Conservation (phyloP, 1,140 invertebrate genomes). For the Hyphantria cunea region DNA sequence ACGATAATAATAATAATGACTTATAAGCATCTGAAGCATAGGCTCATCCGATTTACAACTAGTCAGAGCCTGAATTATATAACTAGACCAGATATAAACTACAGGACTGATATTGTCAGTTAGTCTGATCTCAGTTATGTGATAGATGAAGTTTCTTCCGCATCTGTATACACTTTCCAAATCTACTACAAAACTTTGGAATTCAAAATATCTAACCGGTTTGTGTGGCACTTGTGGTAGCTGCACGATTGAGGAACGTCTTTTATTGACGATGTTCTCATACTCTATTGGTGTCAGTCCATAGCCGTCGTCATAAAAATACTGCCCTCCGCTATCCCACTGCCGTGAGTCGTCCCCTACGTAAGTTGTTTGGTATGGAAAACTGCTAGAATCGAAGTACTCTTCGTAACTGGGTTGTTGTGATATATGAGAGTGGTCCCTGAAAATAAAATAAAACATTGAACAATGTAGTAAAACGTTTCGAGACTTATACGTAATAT, state of each 20-base stretch:
- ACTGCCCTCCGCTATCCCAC: constrained; percentile 86
- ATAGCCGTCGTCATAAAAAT: constrained; percentile 67
- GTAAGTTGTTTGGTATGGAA: constrained; percentile 82
- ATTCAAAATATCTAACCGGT: constrained; percentile 44
- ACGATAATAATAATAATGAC: too few relatives aligned
- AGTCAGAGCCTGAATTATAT: too few relatives aligned
- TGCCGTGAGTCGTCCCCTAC: constrained; percentile 86
- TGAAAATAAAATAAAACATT: constrained; percentile 36
- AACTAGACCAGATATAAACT: too few relatives aligned
- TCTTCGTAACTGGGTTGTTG: constrained; percentile 81
- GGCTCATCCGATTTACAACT: too few relatives aligned
- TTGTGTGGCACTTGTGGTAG: constrained; percentile 73
- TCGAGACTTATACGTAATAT: too few relatives aligned
- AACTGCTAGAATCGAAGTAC: constrained; percentile 82
- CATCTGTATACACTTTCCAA: too few relatives aligned
- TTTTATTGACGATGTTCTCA: constrained; percentile 74
- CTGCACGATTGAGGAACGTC: constrained; percentile 78
- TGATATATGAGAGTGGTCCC: constrained; percentile 75
- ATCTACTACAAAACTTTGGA: too few relatives aligned
- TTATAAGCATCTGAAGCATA: too few relatives aligned
- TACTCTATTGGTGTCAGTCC: constrained; percentile 71
- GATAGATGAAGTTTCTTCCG: too few relatives aligned
- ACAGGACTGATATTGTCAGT: too few relatives aligned
- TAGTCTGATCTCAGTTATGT: too few relatives aligned
- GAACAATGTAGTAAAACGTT: too few relatives aligned